A percentile compares a stretch with the other conserved stretches of the same genome.
phyloP scores from a whole-genome alignment of 30 jellyfish, hydroid and myxozoan genomes.

The Clytia hemisphaerica region DNA sequence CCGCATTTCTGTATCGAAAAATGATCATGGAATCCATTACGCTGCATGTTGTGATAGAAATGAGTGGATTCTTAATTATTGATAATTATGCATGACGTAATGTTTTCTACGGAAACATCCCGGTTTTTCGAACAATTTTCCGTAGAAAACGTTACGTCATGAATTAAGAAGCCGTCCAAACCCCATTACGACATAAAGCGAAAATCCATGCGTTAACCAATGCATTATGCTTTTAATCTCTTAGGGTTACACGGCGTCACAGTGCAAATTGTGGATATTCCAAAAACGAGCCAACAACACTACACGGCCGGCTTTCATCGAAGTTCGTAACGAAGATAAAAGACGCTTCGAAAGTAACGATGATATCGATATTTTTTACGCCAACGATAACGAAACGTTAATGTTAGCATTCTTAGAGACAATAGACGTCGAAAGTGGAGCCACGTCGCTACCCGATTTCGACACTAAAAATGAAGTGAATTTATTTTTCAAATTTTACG shows the following conservation, averaged over 20 bases:
- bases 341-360: slow-evolving; percentile 25
- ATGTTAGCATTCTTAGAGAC: slow-evolving; percentile 77
- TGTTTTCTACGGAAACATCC: no score
- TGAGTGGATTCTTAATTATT: no score
- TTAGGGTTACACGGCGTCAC: slow-evolving; percentile 83
- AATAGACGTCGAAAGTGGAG: slow-evolving; percentile 35
- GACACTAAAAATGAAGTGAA: slow-evolving; percentile 60
- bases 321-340: slow-evolving; percentile 55
- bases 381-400: slow-evolving; percentile 57
- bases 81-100: no score
- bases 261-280: slow-evolving; percentile 88
- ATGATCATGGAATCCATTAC: no score
- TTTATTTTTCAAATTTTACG: slow-evolving; percentile 74
- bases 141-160: no score
- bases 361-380: slow-evolving; percentile 55
- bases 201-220: no score
- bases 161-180: no score
- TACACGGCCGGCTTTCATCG: slow-evolving; percentile 75
- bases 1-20: no score
- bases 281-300: slow-evolving; percentile 82
- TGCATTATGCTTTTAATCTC: no score
- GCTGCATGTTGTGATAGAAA: no score
- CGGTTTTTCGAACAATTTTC: no score
- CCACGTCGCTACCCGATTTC: slow-evolving; percentile 44
- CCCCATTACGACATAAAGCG: no score